These are phyloP conservation scores for Lymantria monacha DNA, from an alignment of 2,888 invertebrate genomes.

Conservation along the genomic window DNA sequence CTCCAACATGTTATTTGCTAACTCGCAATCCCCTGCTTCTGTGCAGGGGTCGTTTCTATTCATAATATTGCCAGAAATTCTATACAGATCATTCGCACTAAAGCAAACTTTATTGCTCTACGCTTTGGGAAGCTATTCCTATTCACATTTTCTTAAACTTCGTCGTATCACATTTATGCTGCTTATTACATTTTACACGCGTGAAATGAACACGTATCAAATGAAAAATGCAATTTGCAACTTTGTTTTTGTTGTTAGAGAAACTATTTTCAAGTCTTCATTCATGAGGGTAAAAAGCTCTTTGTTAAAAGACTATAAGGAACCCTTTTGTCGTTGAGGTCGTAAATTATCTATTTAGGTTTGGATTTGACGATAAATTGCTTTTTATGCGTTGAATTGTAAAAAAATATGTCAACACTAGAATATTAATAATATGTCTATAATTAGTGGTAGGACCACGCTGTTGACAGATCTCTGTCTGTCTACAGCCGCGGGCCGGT, in stretches of 20 bases:
- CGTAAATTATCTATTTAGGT: conserved; percentile 76
- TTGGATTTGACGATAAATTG: conserved; percentile 72
- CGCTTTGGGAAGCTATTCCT: conserved; percentile 26
- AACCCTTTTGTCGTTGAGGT: conserved; percentile 64
- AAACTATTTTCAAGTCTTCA: conserved; percentile 45
- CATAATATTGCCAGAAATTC: conserved; percentile 65
- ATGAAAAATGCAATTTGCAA: conserved; percentile 60
- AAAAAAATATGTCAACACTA: conserved; percentile 59
- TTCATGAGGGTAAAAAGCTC: conserved; percentile 11
- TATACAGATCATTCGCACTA: conserved; percentile 36
- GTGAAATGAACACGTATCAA: conserved; percentile 66
- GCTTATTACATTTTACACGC: conserved; percentile 77
- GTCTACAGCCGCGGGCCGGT: too few relatives aligned
- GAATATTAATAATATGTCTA: conserved; percentile 25
- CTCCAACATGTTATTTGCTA: conserved; percentile 71
- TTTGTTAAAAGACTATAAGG: conserved; percentile 30
- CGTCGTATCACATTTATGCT: conserved; percentile 67
- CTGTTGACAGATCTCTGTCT: too few relatives aligned
- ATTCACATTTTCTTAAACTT: conserved; percentile 23
- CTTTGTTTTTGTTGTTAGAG: conserved; percentile 56
- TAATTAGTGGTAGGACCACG: too few relatives aligned
- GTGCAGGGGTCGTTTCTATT: conserved; percentile 64
- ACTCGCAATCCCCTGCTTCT: conserved; percentile 57
- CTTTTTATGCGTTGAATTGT: conserved; percentile 51
- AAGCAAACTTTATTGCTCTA: conserved; percentile 40